Base-by-base conservation (phyloP, 2,888 invertebrate genomes). In the Hypolimnas misippus region DNA sequence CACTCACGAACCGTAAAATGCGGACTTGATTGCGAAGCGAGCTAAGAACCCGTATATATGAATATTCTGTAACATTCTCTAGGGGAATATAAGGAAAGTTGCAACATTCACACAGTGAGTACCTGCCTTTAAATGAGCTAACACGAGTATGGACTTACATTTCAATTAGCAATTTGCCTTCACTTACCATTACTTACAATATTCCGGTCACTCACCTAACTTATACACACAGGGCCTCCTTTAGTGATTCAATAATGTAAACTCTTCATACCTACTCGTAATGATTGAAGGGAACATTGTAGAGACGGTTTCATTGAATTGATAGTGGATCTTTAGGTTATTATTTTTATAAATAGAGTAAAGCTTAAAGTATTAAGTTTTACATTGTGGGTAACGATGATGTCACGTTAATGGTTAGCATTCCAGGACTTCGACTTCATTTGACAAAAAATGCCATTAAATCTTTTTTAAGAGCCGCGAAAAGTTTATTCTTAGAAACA, bases 141-240 rank as follows among this genome's bases (percentile, higher is more conserved):
- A 55, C 60, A 62, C 55, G 62, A 66, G 65, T 67, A 67, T 70
- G 70, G 69, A 63, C 71, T 69, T 72, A 70, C 67, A 70, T 71
- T 71, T 72, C 72, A 72, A 72, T 72, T 70, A 70, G 62, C 68
- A 68, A 70, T 70, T 70, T 68, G 67, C 67, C 67, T 70, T 66
- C 65, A 67, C 60, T 68, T 70, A 66, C 69, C 60, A 69, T 69
- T 66, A 65, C 67, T 67, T 64, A 69, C 67, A 69, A 70, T 70
- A 69, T 69, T 35, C 54, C 73, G 74, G 74, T 74, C 74, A 75
- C 50, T 73, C 70, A 75, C 74, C 74, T 67, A 65, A 62, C 64
- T 62, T 60, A 49, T 29, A 65, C 63, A 61, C 53, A 63, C 42
- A 53, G 56, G 35, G 55, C 57, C 58, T 52, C 52, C 52, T 58